Evolutionary conservation across 2,113 vertebrate genomes (phyloP).

Genomic region (Tinamus guttatus): DNA sequence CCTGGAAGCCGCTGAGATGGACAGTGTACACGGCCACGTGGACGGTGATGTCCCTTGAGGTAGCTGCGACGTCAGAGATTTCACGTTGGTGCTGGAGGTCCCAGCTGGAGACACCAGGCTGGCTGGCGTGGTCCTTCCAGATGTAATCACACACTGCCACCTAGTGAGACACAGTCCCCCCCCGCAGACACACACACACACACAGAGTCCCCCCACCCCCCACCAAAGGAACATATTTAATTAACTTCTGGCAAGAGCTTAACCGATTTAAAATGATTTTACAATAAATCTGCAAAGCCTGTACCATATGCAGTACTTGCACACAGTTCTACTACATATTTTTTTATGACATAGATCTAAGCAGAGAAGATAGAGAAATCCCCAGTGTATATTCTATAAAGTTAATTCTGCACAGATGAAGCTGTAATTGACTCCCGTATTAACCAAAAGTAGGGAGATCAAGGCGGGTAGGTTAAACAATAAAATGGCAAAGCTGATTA

Average conservation of each 20-base stretch:
- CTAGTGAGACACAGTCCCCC: slow-evolving; percentile 78
- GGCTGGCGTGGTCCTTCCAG: slow-evolving; percentile 79
- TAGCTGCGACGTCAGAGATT: neutral
- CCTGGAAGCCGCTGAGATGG: slow-evolving; percentile 83
- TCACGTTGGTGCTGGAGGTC: slow-evolving; percentile 53
- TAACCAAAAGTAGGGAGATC: slow-evolving; percentile 77
- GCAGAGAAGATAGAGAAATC: slow-evolving; percentile 76
- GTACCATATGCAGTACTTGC: slow-evolving; percentile 66
- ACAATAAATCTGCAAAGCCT: slow-evolving; percentile 73
- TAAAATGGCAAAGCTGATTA: slow-evolving; percentile 68
- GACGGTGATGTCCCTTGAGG: slow-evolving; percentile 74
- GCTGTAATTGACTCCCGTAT: slow-evolving; percentile 79
- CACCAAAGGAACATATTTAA: slow-evolving; percentile 68
- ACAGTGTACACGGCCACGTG: slow-evolving; percentile 83
- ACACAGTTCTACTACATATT: slow-evolving; percentile 49
- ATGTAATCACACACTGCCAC: slow-evolving; percentile 91
- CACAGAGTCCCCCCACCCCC: slow-evolving; percentile 4
- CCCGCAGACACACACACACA: neutral
- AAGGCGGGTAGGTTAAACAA: slow-evolving; percentile 68
- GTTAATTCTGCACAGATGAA: slow-evolving; percentile 84
- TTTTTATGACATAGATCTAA: slow-evolving; percentile 78
- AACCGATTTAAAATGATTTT: slow-evolving; percentile 74
- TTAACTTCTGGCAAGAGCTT: slow-evolving; percentile 78
- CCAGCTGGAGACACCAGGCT: slow-evolving; percentile 58
- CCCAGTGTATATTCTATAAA: slow-evolving; percentile 77